Evolutionary conservation across 2,888 invertebrate genomes (phyloP), one percentile per base, ranked within the genome.

Genomic region (Polydrusus pterygomalis): DNA sequence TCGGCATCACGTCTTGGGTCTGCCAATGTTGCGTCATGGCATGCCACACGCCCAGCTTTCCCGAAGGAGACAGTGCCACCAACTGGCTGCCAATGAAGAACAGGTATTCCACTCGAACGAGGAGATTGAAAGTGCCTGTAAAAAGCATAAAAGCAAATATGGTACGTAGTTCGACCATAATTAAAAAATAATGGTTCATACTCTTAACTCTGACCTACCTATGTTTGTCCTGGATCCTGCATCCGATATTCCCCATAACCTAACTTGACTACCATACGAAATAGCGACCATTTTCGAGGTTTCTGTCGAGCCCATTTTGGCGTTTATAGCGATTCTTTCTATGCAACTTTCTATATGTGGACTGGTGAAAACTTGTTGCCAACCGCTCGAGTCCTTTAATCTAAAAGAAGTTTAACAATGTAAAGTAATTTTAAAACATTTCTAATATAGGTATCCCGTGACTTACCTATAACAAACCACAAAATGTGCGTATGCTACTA

Each of bases 21-120:
- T 98, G 98, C 97, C 98, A 99, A 88, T 98, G 97, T 84, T 98
- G 97, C 0, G 98, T 97, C 94, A 98, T 98, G 0, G 98, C 96
- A 88, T 99, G 98, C 98, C 98, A 99, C n/a, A 99, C 98, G 0
- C 99, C 98, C 20, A 99, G 96, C 88, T 98, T 98, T 6, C 97
- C 97, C 8, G 93, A 93, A 1, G 94, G 93, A 54, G 97, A 97
- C 30, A 99, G 89, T 0, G 98, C 98, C n/a, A 99, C 99, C 80
- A 99, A 88, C 86, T 99, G 99, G 80, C 96, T 97, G 0, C 99
- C 98, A 85, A 99, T 98, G 87, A 99, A 99, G 86, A 99, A 96
- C 70, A 99, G 90, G 87, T 97, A 96, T 85, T 99, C 98, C 9
- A 99, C 97, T 0, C 96, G 92, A 0, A 97, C 97, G 79, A 95